Conservation (phyloP, 2,113 vertebrate genomes). For the Rallus limicola region DNA sequence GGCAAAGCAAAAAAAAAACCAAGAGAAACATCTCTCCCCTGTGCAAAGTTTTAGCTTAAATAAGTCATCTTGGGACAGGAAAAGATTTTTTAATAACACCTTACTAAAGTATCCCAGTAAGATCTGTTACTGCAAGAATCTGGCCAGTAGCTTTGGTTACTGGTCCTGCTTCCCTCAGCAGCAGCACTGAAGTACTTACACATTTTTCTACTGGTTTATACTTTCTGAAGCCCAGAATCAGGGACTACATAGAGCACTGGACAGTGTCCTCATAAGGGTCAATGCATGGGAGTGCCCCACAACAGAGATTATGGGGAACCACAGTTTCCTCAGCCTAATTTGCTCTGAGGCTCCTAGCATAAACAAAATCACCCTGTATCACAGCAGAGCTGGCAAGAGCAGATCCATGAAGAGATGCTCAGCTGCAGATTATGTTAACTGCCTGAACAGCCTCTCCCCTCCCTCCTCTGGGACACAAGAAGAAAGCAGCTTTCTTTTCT, state of each 20-base stretch:
- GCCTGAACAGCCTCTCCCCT: neutral
- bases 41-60: neutral
- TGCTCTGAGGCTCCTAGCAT: neutral
- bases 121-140: neutral
- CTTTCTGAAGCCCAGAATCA: neutral
- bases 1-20: neutral
- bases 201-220: neutral
- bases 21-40: neutral
- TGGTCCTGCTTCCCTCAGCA: neutral
- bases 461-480: neutral
- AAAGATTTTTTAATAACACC: neutral
- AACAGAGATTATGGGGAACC: fast-evolving
- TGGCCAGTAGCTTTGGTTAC: neutral
- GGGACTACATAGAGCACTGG: neutral
- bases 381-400: neutral
- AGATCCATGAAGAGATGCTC: neutral
- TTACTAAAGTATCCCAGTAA: neutral
- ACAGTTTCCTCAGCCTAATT: neutral
- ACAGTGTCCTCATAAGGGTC: fast-evolving
- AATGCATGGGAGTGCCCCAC: neutral
- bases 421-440: neutral
- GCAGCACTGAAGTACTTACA: fast-evolving
- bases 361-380: neutral
- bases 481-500: neutral
- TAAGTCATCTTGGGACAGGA: neutral